Evolutionary conservation across 2,113 vertebrate species (phyloP), one percentile per base, ranked within the genome.

Genomic region (Regulus satrapa): DNA sequence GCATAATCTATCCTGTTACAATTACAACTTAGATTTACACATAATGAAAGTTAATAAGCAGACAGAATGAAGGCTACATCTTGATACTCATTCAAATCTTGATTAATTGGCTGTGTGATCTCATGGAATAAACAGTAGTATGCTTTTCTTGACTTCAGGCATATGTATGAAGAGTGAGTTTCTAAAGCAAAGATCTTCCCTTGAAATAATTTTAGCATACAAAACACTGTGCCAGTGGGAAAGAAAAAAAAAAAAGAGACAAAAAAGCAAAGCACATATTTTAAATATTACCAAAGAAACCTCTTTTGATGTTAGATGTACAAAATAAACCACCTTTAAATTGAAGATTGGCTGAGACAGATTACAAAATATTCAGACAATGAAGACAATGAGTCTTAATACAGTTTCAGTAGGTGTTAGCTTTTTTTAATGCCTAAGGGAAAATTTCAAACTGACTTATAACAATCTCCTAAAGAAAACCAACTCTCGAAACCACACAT

Each of bases 41-140:
- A 96, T 98, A 98, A 98, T 98, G 96, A 97, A 98, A 98, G 97
- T 97, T 98, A 98, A 98, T 98, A 98, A 98, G 97, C 97, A 98
- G 96, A 97, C 91, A 97, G 92, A 97, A 98, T 97, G 98, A 98
- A 98, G 85, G 94, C 88, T 94, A 94, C 88, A 95, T 96, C 97
- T 97, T 94, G 97, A 97, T 97, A 95, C 73, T 97, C 94, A 94
- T 94, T 98, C 96, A 85, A 94, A 97, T 96, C 95, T 97, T 98
- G 97, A 98, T 98, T 98, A 98, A 98, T 97, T 97, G 92, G 54
- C 85, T 85, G 84, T 90, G 80, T 95, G 93, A 97, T 97, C 92
- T 85, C 95, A 97, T 93, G 96, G 88, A 95, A 98, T 96, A 96
- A 94, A 97, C 88, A 94, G 56, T 52, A 92, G 58, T 63, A 46